Evolutionary conservation across 2,888 invertebrate genomes (phyloP), one percentile per base, ranked within the genome.

Genomic region (Diarsia rubi): DNA sequence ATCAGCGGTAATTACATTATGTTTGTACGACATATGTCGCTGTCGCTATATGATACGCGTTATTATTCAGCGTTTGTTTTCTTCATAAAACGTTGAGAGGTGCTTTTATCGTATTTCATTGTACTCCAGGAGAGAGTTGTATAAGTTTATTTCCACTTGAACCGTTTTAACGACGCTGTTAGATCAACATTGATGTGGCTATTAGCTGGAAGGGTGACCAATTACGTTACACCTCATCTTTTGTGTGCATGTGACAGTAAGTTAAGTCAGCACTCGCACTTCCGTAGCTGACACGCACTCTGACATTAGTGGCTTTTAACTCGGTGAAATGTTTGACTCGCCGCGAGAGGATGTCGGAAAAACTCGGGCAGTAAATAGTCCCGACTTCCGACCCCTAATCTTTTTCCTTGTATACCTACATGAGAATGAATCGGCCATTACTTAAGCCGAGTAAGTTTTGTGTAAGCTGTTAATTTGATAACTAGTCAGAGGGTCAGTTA

Each of bases 1-100:
- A 92, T 91, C 86, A 90, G 73, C 82, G 81, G 73, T 85, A 86
- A 88, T 90, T 89, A 88, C 82, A 77, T 84, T 80, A 78, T 78
- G 82, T 73, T 79, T 79, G 79, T 84, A 75, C 71, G 77, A 81
- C 75, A 81, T 81, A 68, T 83, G 86, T 78, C 69, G 75, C 63
- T 78, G 81, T 81, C 80, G 75, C 75, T 72, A 82, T 78, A 69
- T 80, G 79, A 78, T 77, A 74, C 74, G 69, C 59, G 75, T 81
- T 81, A 83, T 84, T 84, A 84, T 79, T 81, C 79, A 75, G 45
- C 75, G 59, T 79, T 81, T 81, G 66, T 86, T 75, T 76, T 73
- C 64, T 83, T 75, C 74, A 73, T 75, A 75, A 78, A 78, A 62
- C 70, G 66, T 47, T 73, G 64, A 69, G 67, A 59, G 81, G 64